phyloP scores from a whole-genome alignment of 2,113 vertebrate species.

The Henicopernis longicauda region DNA sequence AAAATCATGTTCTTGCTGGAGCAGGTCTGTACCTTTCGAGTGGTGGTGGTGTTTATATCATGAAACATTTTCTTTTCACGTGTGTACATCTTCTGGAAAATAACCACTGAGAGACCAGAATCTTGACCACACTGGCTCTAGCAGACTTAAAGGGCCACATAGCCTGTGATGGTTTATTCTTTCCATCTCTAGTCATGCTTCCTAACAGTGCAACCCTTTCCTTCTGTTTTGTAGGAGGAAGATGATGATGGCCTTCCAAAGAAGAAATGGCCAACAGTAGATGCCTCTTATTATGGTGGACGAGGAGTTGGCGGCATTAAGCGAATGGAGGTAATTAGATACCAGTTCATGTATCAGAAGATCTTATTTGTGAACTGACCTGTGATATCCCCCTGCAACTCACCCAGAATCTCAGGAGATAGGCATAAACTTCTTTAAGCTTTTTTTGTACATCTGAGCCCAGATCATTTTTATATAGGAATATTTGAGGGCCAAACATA shows the following conservation, averaged over 20 bases:
- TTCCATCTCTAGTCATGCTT: not conserved
- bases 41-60: not conserved
- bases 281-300: conserved; percentile 96
- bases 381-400: not conserved
- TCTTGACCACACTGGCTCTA: not conserved
- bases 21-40: not conserved
- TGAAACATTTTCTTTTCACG: not conserved
- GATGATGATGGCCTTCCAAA: conserved; percentile 90
- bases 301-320: conserved; percentile 97
- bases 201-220: not conserved
- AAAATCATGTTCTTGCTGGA: not conserved
- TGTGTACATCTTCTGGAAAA: not conserved
- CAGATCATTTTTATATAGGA: not conserved
- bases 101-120: not conserved
- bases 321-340: conserved; percentile 88
- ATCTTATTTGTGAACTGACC: not conserved
- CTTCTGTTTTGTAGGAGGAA: conserved; percentile 72
- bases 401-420: not conserved
- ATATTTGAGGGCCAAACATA: not conserved
- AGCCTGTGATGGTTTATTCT: not conserved
- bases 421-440: not conserved
- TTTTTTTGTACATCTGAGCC: not conserved
- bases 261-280: conserved; percentile 87
- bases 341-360: no score
- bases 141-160: not conserved